phyloP scores from a whole-genome alignment of 1,140 invertebrate genomes.

The Caenorhabditis brenneri region DNA sequence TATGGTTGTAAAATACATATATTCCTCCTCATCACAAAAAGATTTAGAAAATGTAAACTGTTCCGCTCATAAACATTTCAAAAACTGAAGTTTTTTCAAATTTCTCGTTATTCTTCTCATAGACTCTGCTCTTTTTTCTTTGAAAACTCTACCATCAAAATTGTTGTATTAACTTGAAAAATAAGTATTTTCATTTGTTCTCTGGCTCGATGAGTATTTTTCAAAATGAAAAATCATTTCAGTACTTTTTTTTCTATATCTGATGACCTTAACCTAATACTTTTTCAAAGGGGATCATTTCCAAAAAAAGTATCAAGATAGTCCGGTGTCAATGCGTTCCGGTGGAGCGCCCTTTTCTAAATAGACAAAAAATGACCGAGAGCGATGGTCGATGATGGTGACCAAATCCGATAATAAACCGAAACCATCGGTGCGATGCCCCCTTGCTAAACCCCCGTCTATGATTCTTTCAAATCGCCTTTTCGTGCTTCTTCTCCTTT shows the following conservation, averaged over 20 bases:
- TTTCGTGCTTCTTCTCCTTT: conserved; percentile 1
- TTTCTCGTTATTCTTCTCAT: neutral
- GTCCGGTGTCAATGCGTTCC: conserved; percentile 33
- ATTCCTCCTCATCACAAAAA: neutral
- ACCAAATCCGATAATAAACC: conserved; percentile 42
- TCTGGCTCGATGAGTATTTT: too few species aligned
- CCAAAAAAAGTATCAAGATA: neutral
- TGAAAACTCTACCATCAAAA: neutral
- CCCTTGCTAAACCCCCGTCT: conserved; percentile 4
- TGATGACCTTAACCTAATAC: conserved; percentile 16
- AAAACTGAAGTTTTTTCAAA: neutral
- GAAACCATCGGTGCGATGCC: conserved; percentile 37
- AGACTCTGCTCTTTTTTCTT: neutral
- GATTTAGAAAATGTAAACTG: neutral
- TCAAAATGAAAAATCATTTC: too few species aligned
- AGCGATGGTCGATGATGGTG: neutral
- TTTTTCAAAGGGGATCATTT: neutral
- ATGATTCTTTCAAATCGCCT: conserved; percentile 36
- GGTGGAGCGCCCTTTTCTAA: conserved; percentile 2
- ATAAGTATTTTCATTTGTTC: too few species aligned
- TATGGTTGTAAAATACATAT: neutral
- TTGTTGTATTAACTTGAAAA: neutral
- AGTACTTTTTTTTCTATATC: neutral
- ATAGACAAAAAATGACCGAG: conserved; percentile 30
- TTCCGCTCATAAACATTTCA: neutral